Evolutionary conservation across 2,888 invertebrate species (phyloP).

Genomic region (Calameuta filiformis): DNA sequence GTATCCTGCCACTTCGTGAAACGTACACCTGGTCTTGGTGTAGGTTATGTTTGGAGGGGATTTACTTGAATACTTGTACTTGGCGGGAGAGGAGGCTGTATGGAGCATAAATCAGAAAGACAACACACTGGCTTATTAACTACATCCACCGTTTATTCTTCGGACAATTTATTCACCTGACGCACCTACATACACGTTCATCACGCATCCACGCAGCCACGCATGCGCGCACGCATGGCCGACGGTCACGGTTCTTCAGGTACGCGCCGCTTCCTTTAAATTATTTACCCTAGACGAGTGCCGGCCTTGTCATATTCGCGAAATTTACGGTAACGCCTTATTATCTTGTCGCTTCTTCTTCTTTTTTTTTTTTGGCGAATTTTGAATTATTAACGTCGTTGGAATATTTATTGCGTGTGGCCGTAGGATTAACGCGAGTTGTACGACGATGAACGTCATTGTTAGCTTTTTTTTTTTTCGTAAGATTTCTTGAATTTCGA

Average conservation of each 20-base stretch:
- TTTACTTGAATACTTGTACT: too few species aligned
- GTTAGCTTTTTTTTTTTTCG: too few species aligned
- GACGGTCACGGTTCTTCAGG: constrained; percentile 5
- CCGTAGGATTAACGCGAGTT: too few species aligned
- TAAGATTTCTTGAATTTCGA: too few species aligned
- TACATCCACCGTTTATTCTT: constrained; percentile 36
- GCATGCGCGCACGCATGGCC: constrained; percentile 10
- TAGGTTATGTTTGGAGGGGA: too few species aligned
- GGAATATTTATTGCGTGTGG: too few species aligned
- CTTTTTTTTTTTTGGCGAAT: neutral
- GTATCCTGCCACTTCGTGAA: too few species aligned
- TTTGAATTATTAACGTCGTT: neutral
- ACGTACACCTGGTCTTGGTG: too few species aligned
- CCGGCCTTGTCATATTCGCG: neutral
- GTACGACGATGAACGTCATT: too few species aligned
- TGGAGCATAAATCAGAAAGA: constrained; percentile 47
- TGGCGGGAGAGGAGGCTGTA: constrained; percentile 34
- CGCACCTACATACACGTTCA: constrained; percentile 17
- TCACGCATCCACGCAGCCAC: constrained; percentile 13
- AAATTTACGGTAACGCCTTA: neutral
- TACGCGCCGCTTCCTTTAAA: neutral
- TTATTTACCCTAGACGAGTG: neutral
- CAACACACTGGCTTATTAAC: constrained; percentile 48
- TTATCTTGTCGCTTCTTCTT: too few species aligned
- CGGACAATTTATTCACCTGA: constrained; percentile 25